These are phyloP conservation scores for Pitta sordida DNA, from an alignment of 2,113 vertebrate genomes.

Conservation along the genomic window DNA sequence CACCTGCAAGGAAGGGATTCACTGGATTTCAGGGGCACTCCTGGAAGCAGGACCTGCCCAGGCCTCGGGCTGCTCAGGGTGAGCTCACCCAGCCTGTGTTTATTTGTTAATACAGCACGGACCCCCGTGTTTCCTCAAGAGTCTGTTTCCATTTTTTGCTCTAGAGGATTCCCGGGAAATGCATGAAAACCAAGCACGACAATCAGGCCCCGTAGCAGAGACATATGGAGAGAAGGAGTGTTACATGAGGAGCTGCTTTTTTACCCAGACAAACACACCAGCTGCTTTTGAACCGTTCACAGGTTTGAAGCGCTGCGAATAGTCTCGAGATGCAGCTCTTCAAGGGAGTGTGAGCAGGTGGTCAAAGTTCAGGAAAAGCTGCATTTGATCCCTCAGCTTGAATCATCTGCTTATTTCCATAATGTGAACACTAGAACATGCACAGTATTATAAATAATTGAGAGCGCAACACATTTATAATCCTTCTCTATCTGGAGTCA, in stretches of 20 bases:
- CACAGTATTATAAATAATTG: background rate
- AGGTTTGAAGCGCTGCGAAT: background rate
- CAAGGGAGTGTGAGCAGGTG: background rate
- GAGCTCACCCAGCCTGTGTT: background rate
- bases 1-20: background rate
- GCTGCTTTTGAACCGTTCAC: conserved; percentile 5
- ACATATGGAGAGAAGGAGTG: conserved; percentile 34
- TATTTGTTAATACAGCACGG: background rate
- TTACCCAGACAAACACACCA: conserved; percentile 1
- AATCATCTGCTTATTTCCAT: background rate
- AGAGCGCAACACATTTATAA: background rate
- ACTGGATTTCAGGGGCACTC: background rate
- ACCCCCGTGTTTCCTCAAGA: background rate
- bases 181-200: background rate
- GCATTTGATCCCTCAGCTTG: background rate
- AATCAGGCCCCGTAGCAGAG: background rate
- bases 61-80: background rate
- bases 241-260: background rate
- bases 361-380: background rate
- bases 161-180: conserved; percentile 36
- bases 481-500: background rate
- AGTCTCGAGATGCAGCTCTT: background rate
- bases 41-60: background rate
- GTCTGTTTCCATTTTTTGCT: background rate
- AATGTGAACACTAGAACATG: background rate